phyloP scores from a whole-genome alignment of 1,140 invertebrate species.

The Prorops nasuta region DNA sequence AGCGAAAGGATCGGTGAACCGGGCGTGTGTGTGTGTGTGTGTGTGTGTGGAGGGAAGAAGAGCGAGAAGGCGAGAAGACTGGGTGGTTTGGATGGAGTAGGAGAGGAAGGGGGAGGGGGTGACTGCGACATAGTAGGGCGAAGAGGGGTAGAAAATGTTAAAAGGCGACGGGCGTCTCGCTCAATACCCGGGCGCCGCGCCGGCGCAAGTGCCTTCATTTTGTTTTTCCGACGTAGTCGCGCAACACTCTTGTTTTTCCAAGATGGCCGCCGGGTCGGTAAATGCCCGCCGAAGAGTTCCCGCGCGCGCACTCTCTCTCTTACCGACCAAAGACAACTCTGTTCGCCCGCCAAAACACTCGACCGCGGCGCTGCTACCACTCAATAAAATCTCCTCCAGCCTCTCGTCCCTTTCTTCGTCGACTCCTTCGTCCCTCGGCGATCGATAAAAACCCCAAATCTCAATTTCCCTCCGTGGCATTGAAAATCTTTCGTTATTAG shows the following conservation, averaged over 20 bases:
- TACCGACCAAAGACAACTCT: constrained; percentile 43
- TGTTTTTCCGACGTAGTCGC: constrained; percentile 46
- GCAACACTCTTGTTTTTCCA: constrained; percentile 45
- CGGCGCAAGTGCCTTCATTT: constrained; percentile 55
- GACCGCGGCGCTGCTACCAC: constrained; percentile 22
- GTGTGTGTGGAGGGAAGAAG: background rate
- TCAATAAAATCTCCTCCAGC: constrained; percentile 17
- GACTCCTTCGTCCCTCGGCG: background rate
- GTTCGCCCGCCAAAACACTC: background rate
- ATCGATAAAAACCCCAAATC: background rate
- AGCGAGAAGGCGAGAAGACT: too few species aligned
- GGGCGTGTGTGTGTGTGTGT: background rate
- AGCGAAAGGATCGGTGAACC: constrained; percentile 3
- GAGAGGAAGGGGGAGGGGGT: constrained; percentile 16
- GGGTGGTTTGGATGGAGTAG: constrained; percentile 15
- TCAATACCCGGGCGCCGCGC: constrained; percentile 45
- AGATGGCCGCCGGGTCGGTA: constrained; percentile 46
- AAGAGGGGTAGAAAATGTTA: constrained; percentile 38
- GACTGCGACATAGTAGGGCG: constrained; percentile 19
- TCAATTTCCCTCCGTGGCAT: too few species aligned
- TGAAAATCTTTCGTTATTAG: too few species aligned
- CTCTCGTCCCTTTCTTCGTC: background rate
- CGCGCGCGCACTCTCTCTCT: constrained; percentile 24
- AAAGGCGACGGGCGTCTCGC: constrained; percentile 45
- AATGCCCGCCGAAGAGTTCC: constrained; percentile 25